Evolutionary conservation across 1,140 invertebrate species (phyloP).

Genomic region (Gyrodactylus salaris): DNA sequence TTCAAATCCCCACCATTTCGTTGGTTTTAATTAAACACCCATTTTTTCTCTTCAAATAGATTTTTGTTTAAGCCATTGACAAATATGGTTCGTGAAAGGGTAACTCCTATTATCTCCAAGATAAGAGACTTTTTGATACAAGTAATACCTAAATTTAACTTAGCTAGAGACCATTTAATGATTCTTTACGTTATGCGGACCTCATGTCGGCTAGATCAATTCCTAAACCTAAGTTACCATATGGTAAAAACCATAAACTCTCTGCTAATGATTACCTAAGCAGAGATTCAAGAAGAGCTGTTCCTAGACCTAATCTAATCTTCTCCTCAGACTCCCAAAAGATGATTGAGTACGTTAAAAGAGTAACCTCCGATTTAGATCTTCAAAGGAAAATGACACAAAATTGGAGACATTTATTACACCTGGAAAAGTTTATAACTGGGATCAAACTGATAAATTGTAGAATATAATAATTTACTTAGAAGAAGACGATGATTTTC

Average conservation of each 20-base stretch:
- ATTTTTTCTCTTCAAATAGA: background rate
- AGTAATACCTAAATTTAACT: background rate
- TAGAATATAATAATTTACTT: too few species aligned
- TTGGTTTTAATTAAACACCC: too few species aligned
- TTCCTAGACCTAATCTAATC: background rate
- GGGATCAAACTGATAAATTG: background rate
- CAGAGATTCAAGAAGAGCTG: background rate
- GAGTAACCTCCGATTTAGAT: too few species aligned
- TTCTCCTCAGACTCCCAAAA: background rate
- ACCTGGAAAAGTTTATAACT: background rate
- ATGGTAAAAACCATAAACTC: background rate
- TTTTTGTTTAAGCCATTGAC: background rate
- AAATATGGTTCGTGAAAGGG: background rate
- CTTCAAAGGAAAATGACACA: too few species aligned
- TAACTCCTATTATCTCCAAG: background rate
- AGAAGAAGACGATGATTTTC: too few species aligned
- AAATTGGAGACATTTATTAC: background rate
- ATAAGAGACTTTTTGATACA: background rate
- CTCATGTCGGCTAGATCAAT: background rate
- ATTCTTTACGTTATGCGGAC: slow-evolving; percentile 1
- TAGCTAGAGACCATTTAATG: background rate
- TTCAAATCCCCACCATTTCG: too few species aligned
- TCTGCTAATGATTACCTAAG: slow-evolving; percentile 1
- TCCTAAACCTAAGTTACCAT: background rate
- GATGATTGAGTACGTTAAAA: background rate